These are phyloP conservation scores for Pogonomyrmex californicus DNA, from an alignment of 1,140 invertebrate species.

Conservation along the genomic window DNA sequence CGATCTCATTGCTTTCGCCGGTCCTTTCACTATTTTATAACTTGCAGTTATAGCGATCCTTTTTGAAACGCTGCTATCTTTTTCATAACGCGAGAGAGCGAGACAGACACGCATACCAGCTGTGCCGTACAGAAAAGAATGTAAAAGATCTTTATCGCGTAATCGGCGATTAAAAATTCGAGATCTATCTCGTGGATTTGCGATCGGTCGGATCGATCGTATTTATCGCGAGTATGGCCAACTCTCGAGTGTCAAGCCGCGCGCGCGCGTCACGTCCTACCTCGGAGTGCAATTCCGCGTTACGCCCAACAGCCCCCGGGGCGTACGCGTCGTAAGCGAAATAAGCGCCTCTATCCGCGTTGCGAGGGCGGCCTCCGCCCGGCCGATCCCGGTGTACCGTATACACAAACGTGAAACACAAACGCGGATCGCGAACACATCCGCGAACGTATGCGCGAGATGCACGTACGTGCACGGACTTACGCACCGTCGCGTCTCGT, in stretches of 20 bases:
- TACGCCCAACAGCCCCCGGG: slow-evolving; percentile 36
- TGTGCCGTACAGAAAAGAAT: not conserved
- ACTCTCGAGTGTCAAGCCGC: not conserved
- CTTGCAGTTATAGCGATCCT: slow-evolving; percentile 16
- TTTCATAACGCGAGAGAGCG: slow-evolving; percentile 28
- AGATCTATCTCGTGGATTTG: not conserved
- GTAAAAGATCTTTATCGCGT: not conserved
- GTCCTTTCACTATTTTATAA: slow-evolving; percentile 63
- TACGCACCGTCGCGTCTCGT: slow-evolving; percentile 40
- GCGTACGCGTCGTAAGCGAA: slow-evolving; percentile 38
- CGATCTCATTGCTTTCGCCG: slow-evolving; percentile 51
- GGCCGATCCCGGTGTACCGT: slow-evolving; percentile 31
- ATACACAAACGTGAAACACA: not conserved
- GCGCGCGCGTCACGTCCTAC: not conserved
- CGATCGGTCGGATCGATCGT: slow-evolving; percentile 18
- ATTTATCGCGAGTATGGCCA: not conserved
- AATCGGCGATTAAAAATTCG: not conserved
- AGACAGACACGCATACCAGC: not conserved
- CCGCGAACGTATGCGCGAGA: not conserved
- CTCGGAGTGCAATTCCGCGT: slow-evolving; percentile 25
- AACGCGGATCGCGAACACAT: not conserved
- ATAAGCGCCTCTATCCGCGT: slow-evolving; percentile 47
- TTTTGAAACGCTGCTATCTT: slow-evolving; percentile 22
- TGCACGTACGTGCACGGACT: not conserved
- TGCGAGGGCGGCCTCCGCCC: slow-evolving; percentile 30